Evolutionary conservation across 2,113 vertebrate genomes (phyloP).

Genomic region (Axis porcinus): DNA sequence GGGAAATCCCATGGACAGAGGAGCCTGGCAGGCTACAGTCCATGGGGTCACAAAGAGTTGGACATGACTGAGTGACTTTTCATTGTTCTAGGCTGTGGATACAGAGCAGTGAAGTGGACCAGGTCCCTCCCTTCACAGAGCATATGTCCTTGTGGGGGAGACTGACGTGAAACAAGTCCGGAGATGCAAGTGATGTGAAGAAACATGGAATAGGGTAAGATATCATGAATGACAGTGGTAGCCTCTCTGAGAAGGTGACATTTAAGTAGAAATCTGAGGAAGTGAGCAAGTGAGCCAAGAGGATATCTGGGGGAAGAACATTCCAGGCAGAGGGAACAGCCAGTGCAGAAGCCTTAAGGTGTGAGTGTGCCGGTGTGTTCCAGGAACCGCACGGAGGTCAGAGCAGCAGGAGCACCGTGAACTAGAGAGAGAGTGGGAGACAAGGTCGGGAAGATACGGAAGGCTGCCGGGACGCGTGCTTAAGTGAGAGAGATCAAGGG

Average conservation of each 20-base stretch:
- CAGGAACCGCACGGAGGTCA: slow-evolving; percentile 25
- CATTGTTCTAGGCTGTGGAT: neutral
- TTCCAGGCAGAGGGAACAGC: neutral
- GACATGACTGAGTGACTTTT: neutral
- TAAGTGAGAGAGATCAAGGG: neutral
- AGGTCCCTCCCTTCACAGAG: neutral
- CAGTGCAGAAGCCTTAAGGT: neutral
- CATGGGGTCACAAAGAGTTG: neutral
- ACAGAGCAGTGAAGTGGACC: neutral
- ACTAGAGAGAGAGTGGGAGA: neutral
- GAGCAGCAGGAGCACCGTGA: neutral
- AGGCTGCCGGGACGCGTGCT: neutral
- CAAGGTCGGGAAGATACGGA: neutral
- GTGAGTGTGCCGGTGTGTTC: neutral
- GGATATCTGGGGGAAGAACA: neutral
- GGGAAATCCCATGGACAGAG: neutral
- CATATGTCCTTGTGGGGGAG: neutral
- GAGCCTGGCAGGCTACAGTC: neutral
- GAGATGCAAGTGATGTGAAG: neutral
- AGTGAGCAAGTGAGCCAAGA: slow-evolving; percentile 23
- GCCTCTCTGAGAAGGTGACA: neutral
- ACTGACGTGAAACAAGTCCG: neutral
- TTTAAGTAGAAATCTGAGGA: neutral
- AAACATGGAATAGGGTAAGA: neutral
- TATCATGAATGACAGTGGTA: neutral